Evolutionary conservation across 2,888 invertebrate genomes (phyloP).

Genomic region (Andrena haemorrhoa): DNA sequence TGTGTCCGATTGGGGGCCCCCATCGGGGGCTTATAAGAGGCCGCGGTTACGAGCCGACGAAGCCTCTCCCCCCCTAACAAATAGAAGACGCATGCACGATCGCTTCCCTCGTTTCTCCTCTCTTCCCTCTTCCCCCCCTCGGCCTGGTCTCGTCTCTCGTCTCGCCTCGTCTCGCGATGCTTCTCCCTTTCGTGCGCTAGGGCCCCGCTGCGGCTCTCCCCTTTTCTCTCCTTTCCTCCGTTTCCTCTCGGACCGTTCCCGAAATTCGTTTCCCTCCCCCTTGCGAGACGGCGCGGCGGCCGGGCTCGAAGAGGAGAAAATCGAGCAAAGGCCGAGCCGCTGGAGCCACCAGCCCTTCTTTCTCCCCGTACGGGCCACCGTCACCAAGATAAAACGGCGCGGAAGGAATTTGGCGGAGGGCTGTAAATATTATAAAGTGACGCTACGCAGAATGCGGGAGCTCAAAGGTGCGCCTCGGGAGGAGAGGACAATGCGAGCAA

Average conservation of each 20-base stretch:
- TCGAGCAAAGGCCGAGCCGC: slow-evolving; percentile 72
- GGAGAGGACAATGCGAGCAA: slow-evolving; percentile 73
- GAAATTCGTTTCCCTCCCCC: slow-evolving; percentile 55
- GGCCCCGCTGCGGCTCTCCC: slow-evolving; percentile 29
- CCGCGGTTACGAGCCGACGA: slow-evolving; percentile 73
- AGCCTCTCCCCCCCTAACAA: slow-evolving; percentile 73
- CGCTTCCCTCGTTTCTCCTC: slow-evolving; percentile 52
- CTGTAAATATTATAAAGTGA: slow-evolving; percentile 82
- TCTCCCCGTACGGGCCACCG: slow-evolving; percentile 30
- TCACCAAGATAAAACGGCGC: slow-evolving; percentile 72
- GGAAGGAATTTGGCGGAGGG: slow-evolving; percentile 80
- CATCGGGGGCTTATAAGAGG: slow-evolving; percentile 73
- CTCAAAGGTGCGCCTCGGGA: slow-evolving; percentile 68
- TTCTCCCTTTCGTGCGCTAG: slow-evolving; percentile 3
- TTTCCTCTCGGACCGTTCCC: slow-evolving; percentile 42
- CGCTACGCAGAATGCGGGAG: slow-evolving; percentile 80
- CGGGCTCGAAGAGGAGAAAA: slow-evolving; percentile 75
- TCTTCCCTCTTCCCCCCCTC: slow-evolving; percentile 54
- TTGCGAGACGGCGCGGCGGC: slow-evolving; percentile 16
- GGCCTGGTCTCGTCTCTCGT: slow-evolving; percentile 5
- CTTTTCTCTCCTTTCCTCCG: slow-evolving; percentile 40
- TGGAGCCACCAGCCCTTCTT: slow-evolving; percentile 53
- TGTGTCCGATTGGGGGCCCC: slow-evolving; percentile 79
- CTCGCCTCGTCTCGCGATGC: background rate
- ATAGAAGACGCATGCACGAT: slow-evolving; percentile 77